These are phyloP conservation scores for Lytechinus variegatus DNA, from an alignment of 35 echinoderm and acorn worm species.

Conservation along the genomic window DNA sequence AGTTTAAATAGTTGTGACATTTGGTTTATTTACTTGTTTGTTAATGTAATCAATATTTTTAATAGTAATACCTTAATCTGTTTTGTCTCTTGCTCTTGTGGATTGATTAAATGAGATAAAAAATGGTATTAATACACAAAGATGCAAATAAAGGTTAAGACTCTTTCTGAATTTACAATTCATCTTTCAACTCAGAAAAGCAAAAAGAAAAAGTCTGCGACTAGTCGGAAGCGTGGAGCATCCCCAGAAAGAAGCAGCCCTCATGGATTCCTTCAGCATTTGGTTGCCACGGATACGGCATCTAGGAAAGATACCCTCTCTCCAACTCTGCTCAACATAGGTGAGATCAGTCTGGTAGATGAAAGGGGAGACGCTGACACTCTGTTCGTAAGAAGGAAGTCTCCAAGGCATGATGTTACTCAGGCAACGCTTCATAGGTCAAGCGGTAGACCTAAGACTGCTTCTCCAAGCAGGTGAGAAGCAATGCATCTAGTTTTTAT, in stretches of 20 bases:
- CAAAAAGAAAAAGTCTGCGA: not conserved
- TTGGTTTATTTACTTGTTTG: no score
- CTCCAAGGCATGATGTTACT: constrained; percentile 12
- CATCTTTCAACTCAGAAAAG: not conserved
- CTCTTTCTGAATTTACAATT: not conserved
- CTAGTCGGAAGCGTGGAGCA: not conserved
- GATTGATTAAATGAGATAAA: no score
- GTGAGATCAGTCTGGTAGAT: constrained; percentile 23
- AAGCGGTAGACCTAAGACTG: not conserved
- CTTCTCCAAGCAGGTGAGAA: constrained; percentile 20
- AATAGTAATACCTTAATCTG: no score
- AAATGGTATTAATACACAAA: no score
- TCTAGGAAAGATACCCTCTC: not conserved
- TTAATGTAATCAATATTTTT: no score
- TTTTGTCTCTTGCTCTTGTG: no score
- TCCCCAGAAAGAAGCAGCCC: constrained; percentile 29
- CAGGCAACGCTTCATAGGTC: not conserved
- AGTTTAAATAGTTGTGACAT: no score
- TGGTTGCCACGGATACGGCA: not conserved
- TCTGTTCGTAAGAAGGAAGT: constrained; percentile 38
- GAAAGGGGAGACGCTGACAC: constrained; percentile 25
- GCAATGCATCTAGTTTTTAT: no score
- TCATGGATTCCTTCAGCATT: constrained; percentile 14
- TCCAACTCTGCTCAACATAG: not conserved
- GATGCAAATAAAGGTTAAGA: not conserved